A percentile compares a stretch with the other conserved stretches of the same genome.
phyloP scores from a whole-genome alignment of 2,797 vertebrate species.

The Trachops cirrhosus region DNA sequence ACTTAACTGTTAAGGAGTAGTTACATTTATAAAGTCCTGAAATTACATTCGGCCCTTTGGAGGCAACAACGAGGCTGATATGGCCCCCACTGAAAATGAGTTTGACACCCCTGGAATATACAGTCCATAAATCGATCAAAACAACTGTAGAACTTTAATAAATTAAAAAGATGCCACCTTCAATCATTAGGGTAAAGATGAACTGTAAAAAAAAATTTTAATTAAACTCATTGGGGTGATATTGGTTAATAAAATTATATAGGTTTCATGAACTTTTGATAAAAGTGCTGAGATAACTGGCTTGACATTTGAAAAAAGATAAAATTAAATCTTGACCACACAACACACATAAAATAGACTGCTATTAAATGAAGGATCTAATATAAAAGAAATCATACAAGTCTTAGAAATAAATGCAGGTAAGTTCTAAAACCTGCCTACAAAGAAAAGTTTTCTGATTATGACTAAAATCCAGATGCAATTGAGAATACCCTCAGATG shows the following conservation, averaged over 20 bases:
- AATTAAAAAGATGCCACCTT: neutral
- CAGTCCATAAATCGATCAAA: neutral
- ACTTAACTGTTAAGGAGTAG: no score
- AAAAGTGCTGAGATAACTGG: neutral
- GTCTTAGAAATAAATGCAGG: neutral
- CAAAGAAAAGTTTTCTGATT: neutral
- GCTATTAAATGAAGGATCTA: neutral
- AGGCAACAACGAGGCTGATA: no score
- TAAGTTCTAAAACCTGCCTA: neutral
- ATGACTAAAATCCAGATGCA: neutral
- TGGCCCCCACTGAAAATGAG: no score
- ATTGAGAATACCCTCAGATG: neutral
- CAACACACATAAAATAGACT: neutral
- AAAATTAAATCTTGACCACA: neutral
- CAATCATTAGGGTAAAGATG: neutral
- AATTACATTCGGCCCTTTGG: no score
- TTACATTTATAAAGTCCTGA: no score
- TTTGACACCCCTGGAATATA: neutral
- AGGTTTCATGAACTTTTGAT: neutral
- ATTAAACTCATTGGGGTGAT: neutral
- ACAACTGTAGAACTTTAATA: neutral
- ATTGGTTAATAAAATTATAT: neutral
- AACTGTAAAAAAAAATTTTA: neutral
- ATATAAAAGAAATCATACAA: neutral
- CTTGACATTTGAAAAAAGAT: neutral